These are phyloP conservation scores for Nephrotoma appendiculata DNA, from an alignment of 2,888 invertebrate genomes.

Conservation along the genomic window DNA sequence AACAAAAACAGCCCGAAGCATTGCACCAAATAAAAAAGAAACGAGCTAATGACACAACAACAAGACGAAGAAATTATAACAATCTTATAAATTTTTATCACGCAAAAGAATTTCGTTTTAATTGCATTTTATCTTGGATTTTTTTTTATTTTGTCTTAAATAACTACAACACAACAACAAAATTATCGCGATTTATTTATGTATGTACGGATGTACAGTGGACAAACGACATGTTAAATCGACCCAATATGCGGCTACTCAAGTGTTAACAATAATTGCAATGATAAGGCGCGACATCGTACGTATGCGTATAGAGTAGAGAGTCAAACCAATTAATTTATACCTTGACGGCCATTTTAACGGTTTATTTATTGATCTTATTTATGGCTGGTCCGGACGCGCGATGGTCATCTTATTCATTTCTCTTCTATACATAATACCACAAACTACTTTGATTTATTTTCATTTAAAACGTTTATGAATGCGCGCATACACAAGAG, in stretches of 20 bases:
- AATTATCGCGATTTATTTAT: not conserved
- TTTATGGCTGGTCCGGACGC: not conserved
- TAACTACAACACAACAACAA: not conserved
- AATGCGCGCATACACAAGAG: not conserved
- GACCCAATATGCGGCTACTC: not conserved
- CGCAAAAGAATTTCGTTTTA: conserved; percentile 1
- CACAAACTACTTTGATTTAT: not conserved
- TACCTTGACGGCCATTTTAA: not conserved
- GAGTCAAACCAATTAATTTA: not conserved
- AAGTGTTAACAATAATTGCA: not conserved
- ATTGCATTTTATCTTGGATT: not conserved
- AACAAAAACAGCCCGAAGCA: not conserved
- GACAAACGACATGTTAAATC: not conserved
- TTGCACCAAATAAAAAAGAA: not conserved
- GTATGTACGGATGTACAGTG: not conserved
- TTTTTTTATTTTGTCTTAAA: not conserved
- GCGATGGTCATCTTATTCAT: not conserved
- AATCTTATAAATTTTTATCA: conserved; percentile 3
- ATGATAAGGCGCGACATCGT: not conserved
- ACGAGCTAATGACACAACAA: not conserved
- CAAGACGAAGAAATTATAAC: not conserved
- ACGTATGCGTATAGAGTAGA: not conserved
- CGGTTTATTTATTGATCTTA: not conserved
- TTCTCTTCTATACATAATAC: not conserved
- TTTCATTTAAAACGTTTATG: not conserved